These are phyloP conservation scores for Hirudinaria manillensis DNA, from an alignment of 2,888 invertebrate genomes.

Conservation along the genomic window DNA sequence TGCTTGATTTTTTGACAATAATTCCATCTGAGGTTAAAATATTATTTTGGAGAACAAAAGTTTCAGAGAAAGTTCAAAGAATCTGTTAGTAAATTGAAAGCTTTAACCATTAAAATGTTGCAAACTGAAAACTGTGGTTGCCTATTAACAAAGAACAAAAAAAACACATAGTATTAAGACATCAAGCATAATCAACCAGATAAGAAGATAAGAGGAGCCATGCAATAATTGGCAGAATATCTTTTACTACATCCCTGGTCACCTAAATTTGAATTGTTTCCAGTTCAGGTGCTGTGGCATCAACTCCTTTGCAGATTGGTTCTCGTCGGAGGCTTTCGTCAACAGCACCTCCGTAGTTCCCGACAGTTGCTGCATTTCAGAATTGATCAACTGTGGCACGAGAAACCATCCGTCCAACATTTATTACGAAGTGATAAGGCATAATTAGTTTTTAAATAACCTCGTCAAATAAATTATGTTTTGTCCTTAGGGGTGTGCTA, in stretches of 20 bases:
- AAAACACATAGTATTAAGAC: too few relatives aligned
- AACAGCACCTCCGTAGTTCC: not conserved
- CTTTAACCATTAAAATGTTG: too few relatives aligned
- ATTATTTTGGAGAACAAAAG: too few relatives aligned
- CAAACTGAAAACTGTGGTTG: too few relatives aligned
- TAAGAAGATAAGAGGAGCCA: too few relatives aligned
- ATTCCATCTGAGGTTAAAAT: too few relatives aligned
- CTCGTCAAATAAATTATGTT: not conserved
- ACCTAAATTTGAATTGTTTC: not conserved
- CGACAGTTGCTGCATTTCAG: conserved; percentile 24
- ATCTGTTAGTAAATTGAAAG: too few relatives aligned
- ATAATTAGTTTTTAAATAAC: not conserved
- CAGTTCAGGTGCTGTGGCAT: conserved; percentile 22
- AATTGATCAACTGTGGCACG: conserved; percentile 1
- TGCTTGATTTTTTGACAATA: not conserved
- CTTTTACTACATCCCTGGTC: too few relatives aligned
- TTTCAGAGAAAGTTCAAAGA: too few relatives aligned
- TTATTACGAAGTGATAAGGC: conserved; percentile 15
- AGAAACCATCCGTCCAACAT: conserved; percentile 25
- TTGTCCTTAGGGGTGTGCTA: conserved; percentile 6
- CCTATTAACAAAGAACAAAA: too few relatives aligned
- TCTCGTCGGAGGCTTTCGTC: not conserved
- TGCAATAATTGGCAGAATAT: too few relatives aligned
- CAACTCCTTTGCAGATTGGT: conserved; percentile 8
- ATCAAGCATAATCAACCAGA: too few relatives aligned